Evolutionary conservation across 2,113 vertebrate species (phyloP), one percentile per base, ranked within the genome.

Genomic region (Motacilla tschutschensis): DNA sequence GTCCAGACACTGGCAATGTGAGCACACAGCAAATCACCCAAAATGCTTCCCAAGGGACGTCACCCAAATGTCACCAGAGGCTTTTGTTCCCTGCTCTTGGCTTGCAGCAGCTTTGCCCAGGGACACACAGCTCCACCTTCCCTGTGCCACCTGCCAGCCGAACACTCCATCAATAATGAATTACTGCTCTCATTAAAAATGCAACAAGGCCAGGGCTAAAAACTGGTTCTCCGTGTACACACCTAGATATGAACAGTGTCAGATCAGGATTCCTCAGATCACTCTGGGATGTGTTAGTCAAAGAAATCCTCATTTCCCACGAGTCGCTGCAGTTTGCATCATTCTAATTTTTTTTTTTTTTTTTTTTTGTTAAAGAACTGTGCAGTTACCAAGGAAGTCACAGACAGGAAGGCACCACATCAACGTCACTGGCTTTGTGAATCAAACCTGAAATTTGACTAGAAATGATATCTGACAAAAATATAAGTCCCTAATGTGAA

Each of bases 1-100:
- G 43, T 29, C 29, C 4, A 57, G 46, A 46, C 35, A 29, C 0
- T 11, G 2, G 1, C n/a, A 50, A 6, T 1, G 18, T 24, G 48
- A 62, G 8, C 24, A 24, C 0, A 7, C 57, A 81, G 46, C 41
- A 77, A 46, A 85, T 19, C 28, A 79, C 53, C 38, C 79, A 5
- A 31, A 41, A 43, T 4, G 25, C 51, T 73, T 63, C 86, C 76
- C 65, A 12, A 14, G n/a, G 21, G 55, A 57, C 0, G 0, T 17
- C 73, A 35, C 38, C 40, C 20, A 47, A 26, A 53, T 0, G 5
- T 1, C 6, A n/a, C 36, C 4, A 0, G 43, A 28, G 51, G 55
- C 20, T 72, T 60, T n/a, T 84, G 69, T 29, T 38, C 65, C 69
- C 73, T 86, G 17, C 14, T 2, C 47, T 4, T 12, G 31, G 50